These are phyloP conservation scores for Alsophila aescularia DNA, from an alignment of 2,888 invertebrate genomes.

Conservation along the genomic window DNA sequence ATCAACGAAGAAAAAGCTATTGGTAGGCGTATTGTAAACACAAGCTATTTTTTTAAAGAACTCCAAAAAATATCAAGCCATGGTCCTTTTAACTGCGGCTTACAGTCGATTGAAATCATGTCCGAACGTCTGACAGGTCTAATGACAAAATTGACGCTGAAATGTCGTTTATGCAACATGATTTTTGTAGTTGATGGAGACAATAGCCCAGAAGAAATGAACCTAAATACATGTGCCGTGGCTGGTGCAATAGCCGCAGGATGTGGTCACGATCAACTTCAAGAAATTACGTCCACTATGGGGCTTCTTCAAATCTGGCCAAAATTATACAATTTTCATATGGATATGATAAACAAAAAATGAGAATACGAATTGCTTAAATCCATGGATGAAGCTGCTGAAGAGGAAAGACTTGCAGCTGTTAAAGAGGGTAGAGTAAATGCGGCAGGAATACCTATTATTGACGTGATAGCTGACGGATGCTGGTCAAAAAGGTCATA, in stretches of 20 bases:
- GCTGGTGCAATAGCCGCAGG: too few relatives aligned
- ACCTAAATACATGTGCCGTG: too few relatives aligned
- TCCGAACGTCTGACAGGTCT: not conserved
- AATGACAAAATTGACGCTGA: not conserved
- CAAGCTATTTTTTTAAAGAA: too few relatives aligned
- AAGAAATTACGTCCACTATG: too few relatives aligned
- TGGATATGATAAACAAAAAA: too few relatives aligned
- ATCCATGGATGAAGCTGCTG: constrained; percentile 12
- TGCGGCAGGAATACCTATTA: constrained; percentile 26
- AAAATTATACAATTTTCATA: too few relatives aligned
- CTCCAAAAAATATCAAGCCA: not conserved
- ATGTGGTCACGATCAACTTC: too few relatives aligned
- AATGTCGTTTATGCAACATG: not conserved
- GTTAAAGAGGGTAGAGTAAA: constrained; percentile 19
- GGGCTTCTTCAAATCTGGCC: too few relatives aligned
- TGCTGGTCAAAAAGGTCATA: constrained; percentile 34
- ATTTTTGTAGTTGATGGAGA: not conserved
- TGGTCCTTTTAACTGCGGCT: not conserved
- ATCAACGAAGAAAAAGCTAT: too few relatives aligned
- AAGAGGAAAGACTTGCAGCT: constrained; percentile 27
- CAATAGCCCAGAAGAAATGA: too few relatives aligned
- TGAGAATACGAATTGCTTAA: too few relatives aligned
- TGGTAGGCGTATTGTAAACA: too few relatives aligned
- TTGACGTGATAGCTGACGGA: constrained; percentile 35
- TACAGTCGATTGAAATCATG: not conserved